Evolutionary conservation across 1,140 invertebrate genomes (phyloP).

Genomic region (Zaprionus inermis): DNA sequence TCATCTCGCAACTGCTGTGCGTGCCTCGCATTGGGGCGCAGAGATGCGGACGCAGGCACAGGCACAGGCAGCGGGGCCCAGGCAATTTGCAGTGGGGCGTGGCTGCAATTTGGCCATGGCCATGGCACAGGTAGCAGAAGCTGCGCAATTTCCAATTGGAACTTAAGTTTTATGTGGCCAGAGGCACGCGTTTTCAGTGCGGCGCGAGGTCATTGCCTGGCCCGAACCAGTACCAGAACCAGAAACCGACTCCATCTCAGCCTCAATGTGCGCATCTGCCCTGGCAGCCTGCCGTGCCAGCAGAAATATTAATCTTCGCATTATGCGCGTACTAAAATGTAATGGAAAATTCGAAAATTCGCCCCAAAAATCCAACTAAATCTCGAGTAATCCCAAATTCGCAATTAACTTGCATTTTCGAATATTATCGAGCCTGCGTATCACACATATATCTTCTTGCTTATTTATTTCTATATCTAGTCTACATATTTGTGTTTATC

Average conservation of each 20-base stretch:
- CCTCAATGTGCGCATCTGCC: background rate
- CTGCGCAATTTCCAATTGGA: conserved; percentile 34
- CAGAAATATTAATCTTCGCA: conserved; percentile 1
- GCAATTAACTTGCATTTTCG: background rate
- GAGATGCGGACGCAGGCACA: background rate
- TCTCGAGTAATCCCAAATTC: background rate
- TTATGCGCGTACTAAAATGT: conserved; percentile 4
- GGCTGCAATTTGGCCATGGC: conserved; percentile 58
- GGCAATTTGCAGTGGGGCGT: conserved; percentile 60
- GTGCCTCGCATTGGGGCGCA: background rate
- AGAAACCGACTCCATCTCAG: background rate
- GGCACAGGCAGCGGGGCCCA: background rate
- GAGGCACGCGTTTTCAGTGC: conserved; percentile 63
- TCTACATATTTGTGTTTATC: too few species aligned
- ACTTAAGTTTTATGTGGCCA: conserved; percentile 47
- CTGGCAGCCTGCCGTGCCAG: background rate
- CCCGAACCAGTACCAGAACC: background rate
- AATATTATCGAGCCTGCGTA: background rate
- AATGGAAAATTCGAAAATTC: background rate
- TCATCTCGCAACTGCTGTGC: too few species aligned
- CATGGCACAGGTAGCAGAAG: conserved; percentile 34
- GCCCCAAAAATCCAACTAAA: background rate
- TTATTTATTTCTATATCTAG: too few species aligned
- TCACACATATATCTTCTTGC: too few species aligned
- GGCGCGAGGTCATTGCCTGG: conserved; percentile 57